Conservation (phyloP, 2,797 vertebrate genomes). For the Spinibarbus caldwelli region DNA sequence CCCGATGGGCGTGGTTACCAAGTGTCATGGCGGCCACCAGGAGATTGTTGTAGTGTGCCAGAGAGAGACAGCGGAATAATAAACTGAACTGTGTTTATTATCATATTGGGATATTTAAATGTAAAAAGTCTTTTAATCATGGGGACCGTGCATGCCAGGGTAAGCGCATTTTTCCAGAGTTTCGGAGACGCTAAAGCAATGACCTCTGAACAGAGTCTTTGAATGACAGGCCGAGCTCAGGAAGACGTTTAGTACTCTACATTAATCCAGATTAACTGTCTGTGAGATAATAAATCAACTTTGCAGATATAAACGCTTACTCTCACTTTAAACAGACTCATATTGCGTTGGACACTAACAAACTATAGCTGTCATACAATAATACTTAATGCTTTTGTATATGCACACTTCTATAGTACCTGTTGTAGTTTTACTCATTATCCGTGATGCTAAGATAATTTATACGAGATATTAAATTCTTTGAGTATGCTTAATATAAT, state of each 20-base stretch:
- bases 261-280: not conserved
- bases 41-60: conserved; percentile 48
- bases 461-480: not conserved
- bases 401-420: not conserved
- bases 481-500: conserved; percentile 1
- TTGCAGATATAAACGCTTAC: not conserved
- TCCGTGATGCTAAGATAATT: not conserved
- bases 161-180: conserved; percentile 69
- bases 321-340: not conserved
- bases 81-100: not conserved
- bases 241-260: not conserved
- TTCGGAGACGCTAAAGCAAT: conserved; percentile 44
- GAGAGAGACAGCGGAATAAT: conserved; percentile 57
- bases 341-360: no score
- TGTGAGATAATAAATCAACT: not conserved
- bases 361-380: not conserved
- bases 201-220: conserved; percentile 71
- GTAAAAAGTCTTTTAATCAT: conserved; percentile 71
- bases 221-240: conserved; percentile 36
- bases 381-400: not conserved
- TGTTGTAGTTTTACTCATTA: not conserved
- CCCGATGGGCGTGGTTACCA: conserved; percentile 63
- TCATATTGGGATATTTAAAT: conserved; percentile 47
- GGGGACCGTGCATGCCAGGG: conserved; percentile 94
- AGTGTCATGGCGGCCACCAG: conserved; percentile 79